Evolutionary conservation across 1,140 invertebrate species (phyloP), one percentile per base, ranked within the genome.

Genomic region (Venustaconcha ellipsiformis): DNA sequence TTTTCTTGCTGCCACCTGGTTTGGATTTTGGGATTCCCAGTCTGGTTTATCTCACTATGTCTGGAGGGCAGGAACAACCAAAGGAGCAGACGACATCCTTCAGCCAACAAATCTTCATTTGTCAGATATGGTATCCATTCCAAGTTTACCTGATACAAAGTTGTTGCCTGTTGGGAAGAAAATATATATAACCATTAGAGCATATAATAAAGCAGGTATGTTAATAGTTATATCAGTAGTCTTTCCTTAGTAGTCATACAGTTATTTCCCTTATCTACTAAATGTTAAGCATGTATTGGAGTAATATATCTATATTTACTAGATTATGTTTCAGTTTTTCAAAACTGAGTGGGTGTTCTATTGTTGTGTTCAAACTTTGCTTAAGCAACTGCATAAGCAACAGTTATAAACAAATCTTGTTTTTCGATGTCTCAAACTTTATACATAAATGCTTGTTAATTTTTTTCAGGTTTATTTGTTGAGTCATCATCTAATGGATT

Each of bases 111-210:
- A 71, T 56, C 65, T 74, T 20, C 68, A 70, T 59, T 59, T 68
- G 69, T 65, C 55, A 13, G 67, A 67, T 18, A 26, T 37, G n/a
- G 70, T 71, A 2, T 82, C 64, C 60, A 78, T 72, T 20, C 57
- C 48, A 8, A 55, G 37, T 17, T 60, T 70, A 1, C 23, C 58
- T 15, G 37, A 58, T 4, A 30, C 30, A 18, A 58, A 56, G 8
- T 13, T 20, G 1, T 58, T 84, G 23, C 79, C 81, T 13, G 26
- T 74, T 17, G 72, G 70, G 14, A 67, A 63, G 18, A 70, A 57
- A 20, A 80, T 84, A 37, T 84, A 81, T 68, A 67, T 78, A 12
- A 84, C 81, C 20, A 67, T 84, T 20, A 76, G 77, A 17, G 81
- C 78, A 15, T 76, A 68, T 23, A 82, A 84, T 56, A 79, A 78